A percentile compares a stretch with the other conserved stretches of the same genome.
Conservation (phyloP, 1,140 invertebrate species). For the Drosophila leontia region DNA sequence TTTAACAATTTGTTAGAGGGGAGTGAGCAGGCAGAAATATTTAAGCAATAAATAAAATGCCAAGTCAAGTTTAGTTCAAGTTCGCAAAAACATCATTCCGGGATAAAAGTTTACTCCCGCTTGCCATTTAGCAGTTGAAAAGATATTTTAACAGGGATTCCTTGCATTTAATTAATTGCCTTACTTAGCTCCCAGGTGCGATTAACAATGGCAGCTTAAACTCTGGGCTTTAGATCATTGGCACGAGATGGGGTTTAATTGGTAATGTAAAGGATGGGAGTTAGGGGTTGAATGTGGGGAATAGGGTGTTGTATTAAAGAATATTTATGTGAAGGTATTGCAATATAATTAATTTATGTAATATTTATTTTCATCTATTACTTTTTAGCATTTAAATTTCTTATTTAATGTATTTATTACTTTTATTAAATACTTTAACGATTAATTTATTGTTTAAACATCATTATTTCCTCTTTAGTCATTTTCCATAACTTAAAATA, state of each 20-base stretch:
- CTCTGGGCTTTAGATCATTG: slow-evolving; percentile 3
- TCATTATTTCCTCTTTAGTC: not conserved
- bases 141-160: slow-evolving; percentile 72
- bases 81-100: slow-evolving; percentile 42
- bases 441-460: not conserved
- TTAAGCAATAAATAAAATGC: slow-evolving; percentile 68
- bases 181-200: slow-evolving; percentile 26
- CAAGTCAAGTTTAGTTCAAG: slow-evolving; percentile 55
- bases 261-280: not conserved
- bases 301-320: too few species aligned
- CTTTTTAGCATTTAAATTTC: not conserved
- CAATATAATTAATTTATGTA: not conserved
- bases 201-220: slow-evolving; percentile 29
- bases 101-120: slow-evolving; percentile 33
- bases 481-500: not conserved
- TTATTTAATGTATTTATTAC: not conserved
- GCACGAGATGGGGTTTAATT: not conserved
- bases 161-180: slow-evolving; percentile 62
- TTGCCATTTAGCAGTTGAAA: slow-evolving; percentile 54
- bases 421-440: not conserved
- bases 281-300: not conserved
- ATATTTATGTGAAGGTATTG: not conserved
- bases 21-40: slow-evolving; percentile 41
- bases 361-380: not conserved
- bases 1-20: slow-evolving; percentile 38